Conservation (phyloP, 1,140 invertebrate genomes). For the Atta texana region DNA sequence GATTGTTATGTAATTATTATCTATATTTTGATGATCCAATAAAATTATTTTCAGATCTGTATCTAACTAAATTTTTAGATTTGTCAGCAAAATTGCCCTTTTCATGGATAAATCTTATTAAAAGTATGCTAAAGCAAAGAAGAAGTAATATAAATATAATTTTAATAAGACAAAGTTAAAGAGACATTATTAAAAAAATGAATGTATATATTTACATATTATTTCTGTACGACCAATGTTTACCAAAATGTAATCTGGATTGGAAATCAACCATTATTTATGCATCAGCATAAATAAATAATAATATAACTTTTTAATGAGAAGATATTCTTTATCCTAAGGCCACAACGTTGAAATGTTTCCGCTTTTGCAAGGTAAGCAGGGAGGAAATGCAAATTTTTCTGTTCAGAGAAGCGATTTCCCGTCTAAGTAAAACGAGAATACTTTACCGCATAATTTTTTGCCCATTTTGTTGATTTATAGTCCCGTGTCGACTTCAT, state of each 20-base stretch:
- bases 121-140: not conserved
- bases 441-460: constrained; percentile 59
- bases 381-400: constrained; percentile 55
- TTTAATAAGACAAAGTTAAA: not conserved
- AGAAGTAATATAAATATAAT: constrained; percentile 12
- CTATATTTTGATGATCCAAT: too few species aligned
- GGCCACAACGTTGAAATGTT: constrained; percentile 31
- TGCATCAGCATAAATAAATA: constrained; percentile 23
- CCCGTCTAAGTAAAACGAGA: constrained; percentile 44
- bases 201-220: not conserved
- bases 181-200: constrained; percentile 4
- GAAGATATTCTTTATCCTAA: constrained; percentile 16
- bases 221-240: not conserved
- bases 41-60: too few species aligned
- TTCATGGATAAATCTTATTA: not conserved
- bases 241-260: not conserved
- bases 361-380: constrained; percentile 47
- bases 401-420: constrained; percentile 42
- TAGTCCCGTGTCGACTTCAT: constrained; percentile 44
- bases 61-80: too few species aligned
- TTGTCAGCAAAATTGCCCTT: too few species aligned
- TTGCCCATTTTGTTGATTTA: constrained; percentile 58
- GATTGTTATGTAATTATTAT: too few species aligned
- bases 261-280: constrained; percentile 1
- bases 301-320: constrained; percentile 7